Conservation (phyloP, 2,797 vertebrate genomes). For the Poecilia velifera region DNA sequence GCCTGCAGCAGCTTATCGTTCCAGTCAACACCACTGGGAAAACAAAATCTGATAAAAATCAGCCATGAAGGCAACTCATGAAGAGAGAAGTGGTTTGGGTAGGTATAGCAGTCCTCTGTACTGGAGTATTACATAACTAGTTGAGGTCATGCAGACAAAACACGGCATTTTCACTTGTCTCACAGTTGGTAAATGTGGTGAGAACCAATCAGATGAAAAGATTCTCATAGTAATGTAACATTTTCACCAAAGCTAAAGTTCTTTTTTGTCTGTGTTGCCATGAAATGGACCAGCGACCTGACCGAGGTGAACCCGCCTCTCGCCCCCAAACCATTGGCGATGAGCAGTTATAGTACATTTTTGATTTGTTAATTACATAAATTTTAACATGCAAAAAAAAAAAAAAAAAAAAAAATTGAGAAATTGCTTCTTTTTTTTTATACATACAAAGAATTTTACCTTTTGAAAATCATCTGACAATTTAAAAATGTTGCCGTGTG, state of each 20-base stretch:
- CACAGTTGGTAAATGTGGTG: background rate
- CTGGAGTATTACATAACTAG: background rate
- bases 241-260: too few relatives aligned
- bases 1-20: background rate
- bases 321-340: too few relatives aligned
- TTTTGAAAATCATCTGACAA: too few relatives aligned
- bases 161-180: background rate
- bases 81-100: background rate
- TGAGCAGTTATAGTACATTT: too few relatives aligned
- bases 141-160: background rate
- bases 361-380: too few relatives aligned
- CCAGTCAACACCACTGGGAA: background rate
- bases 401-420: too few relatives aligned
- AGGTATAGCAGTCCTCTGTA: background rate
- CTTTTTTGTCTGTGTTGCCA: too few relatives aligned
- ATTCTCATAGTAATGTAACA: background rate
- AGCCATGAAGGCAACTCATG: background rate
- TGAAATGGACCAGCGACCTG: too few relatives aligned
- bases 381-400: too few relatives aligned
- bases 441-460: background rate
- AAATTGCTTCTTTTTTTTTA: background rate
- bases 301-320: too few relatives aligned
- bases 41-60: background rate
- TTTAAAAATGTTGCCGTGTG: background rate
- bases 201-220: background rate